Evolutionary conservation across 1,140 invertebrate species (phyloP).

Genomic region (Melanaphis sacchari): DNA sequence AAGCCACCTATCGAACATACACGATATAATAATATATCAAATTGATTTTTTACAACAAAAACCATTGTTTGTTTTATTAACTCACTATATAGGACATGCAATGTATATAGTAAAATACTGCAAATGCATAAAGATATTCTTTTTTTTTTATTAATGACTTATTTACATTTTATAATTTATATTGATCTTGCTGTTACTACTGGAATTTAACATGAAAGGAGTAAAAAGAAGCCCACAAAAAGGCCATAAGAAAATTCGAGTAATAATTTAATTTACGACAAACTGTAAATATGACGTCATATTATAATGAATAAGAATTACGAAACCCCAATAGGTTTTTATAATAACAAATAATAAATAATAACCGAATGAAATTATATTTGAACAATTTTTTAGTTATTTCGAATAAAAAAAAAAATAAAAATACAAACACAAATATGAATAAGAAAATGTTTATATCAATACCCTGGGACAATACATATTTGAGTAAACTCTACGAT

Average conservation of each 20-base stretch:
- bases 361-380: not conserved
- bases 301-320: not conserved
- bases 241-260: not conserved
- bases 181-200: not conserved
- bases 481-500: not conserved
- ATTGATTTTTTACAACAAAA: not conserved
- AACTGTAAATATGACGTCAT: not conserved
- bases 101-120: not conserved
- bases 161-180: not conserved
- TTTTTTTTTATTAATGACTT: not conserved
- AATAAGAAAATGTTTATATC: not conserved
- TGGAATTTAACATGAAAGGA: not conserved
- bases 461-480: not conserved
- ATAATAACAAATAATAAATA: not conserved
- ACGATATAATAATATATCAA: not conserved
- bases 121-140: not conserved
- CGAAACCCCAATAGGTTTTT: not conserved
- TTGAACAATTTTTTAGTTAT: not conserved
- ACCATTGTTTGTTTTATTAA: not conserved
- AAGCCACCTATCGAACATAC: not conserved
- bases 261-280: not conserved
- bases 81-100: not conserved
- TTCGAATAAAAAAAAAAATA: not conserved
- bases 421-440: not conserved
- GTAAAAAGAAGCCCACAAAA: not conserved